phyloP scores from a whole-genome alignment of 2,113 vertebrate genomes.

The Petroica traversi region DNA sequence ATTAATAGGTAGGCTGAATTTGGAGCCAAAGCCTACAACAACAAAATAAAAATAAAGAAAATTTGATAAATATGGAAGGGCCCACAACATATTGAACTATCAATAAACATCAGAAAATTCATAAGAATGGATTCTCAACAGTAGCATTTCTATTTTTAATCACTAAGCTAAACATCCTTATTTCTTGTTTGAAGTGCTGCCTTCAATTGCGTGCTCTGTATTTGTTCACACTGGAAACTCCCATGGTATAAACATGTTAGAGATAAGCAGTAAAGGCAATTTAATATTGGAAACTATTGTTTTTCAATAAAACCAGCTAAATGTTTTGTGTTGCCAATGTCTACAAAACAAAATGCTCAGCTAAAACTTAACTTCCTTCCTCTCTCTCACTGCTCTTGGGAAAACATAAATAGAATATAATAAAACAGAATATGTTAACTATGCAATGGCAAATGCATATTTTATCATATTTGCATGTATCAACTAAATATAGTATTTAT shows the following conservation, averaged over 20 bases:
- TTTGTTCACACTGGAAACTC: not conserved
- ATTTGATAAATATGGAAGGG: not conserved
- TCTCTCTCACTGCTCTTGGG: not conserved
- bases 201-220: not conserved
- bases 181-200: slow-evolving; percentile 35
- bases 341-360: not conserved
- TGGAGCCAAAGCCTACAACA: slow-evolving; percentile 35
- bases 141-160: slow-evolving; percentile 30
- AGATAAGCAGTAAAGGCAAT: not conserved
- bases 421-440: not conserved
- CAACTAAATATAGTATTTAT: not conserved
- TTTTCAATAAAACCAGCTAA: not conserved
- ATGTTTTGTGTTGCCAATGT: not conserved
- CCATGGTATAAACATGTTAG: not conserved
- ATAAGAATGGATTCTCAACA: slow-evolving; percentile 5
- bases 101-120: not conserved
- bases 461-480: not conserved
- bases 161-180: slow-evolving; percentile 17
- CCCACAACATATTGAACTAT: not conserved
- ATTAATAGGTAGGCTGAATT: slow-evolving; percentile 50
- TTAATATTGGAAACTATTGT: not conserved
- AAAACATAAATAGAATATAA: not conserved
- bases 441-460: not conserved
- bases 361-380: not conserved
- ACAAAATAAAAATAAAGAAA: slow-evolving; percentile 32